Percentiles rank a stretch among this genome's conserved stretches.
Conservation (phyloP, 1,140 invertebrate species). For the Euglossa dilemma region DNA sequence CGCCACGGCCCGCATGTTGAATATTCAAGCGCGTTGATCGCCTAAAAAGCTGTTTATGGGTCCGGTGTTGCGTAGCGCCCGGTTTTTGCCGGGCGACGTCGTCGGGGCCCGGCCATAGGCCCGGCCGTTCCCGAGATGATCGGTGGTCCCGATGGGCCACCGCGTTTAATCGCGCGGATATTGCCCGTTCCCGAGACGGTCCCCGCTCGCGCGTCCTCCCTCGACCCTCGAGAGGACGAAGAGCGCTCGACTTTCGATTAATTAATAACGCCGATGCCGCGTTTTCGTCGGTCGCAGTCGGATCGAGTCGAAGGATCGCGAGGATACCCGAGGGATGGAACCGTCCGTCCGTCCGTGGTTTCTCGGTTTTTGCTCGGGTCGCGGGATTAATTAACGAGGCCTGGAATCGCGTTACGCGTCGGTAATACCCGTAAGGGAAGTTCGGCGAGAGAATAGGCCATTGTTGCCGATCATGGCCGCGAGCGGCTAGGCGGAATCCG, state of each 20-base stretch:
- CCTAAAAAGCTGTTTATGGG: slow-evolving; percentile 79
- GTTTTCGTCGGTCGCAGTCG: slow-evolving; percentile 68
- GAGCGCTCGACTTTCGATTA: slow-evolving; percentile 64
- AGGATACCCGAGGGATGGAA: background rate
- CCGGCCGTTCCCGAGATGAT: slow-evolving; percentile 60
- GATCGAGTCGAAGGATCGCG: slow-evolving; percentile 1
- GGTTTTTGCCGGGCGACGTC: slow-evolving; percentile 67
- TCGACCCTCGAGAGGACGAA: background rate
- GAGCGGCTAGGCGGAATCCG: background rate
- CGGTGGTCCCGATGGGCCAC: slow-evolving; percentile 62
- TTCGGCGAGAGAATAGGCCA: slow-evolving; percentile 43
- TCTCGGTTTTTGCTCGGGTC: slow-evolving; percentile 27
- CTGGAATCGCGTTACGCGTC: background rate
- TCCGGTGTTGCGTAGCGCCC: slow-evolving; percentile 69
- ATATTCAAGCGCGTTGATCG: slow-evolving; percentile 76
- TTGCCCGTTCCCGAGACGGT: slow-evolving; percentile 44
- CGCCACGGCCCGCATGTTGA: slow-evolving; percentile 69
- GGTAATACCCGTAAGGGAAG: slow-evolving; percentile 46
- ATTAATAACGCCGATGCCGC: slow-evolving; percentile 68
- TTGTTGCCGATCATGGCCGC: slow-evolving; percentile 37
- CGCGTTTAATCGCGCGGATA: slow-evolving; percentile 67
- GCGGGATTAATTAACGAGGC: slow-evolving; percentile 60
- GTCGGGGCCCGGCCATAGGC: background rate
- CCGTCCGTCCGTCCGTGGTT: slow-evolving; percentile 1
- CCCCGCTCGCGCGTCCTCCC: slow-evolving; percentile 24